Base-by-base conservation (phyloP, 2,113 vertebrate genomes). In the Osmerus mordax region DNA sequence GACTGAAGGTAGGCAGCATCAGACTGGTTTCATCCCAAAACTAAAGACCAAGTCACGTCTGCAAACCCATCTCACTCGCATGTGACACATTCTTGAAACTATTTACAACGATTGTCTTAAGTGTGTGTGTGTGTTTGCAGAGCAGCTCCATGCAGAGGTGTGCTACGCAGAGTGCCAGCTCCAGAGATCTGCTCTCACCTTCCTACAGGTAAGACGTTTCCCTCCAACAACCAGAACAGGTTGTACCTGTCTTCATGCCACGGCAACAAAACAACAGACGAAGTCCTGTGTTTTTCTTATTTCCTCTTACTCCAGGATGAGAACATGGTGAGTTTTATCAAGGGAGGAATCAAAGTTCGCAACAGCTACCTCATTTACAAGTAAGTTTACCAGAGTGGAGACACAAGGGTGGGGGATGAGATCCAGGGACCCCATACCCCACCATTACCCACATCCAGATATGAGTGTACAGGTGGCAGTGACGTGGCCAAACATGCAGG, bases 241-340 rank as follows among this genome's bases (percentile, higher is more conserved):
- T 21, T 61, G 29, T 47, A 61, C 55, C 14, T 59, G 3, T 15
- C 54, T 13, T 4, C 5, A 1, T 47, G 41, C 41, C 41, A 47
- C 2, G 32, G 4, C 32, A 36, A 36, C 7, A 47, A 47, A 47
- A 47, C 41, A 5, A 47, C 41, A 47, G 41, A 47, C 12, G 41
- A 47, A 47, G 41, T 7, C 41, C 9, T 47, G 3, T 58, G 15
- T 69, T 60, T 59, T 18, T 65, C 32, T 60, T 21, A 6, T 67
- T 4, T 51, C 32, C 3, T 56, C 14, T 58, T 60, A 32, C 71
- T 71, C 23, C 80, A 94, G 93, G 93, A 94, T 86, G 93, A 94
- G 84, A 94, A 91, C 81, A 94, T 94, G 93, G 92, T 94, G 87
- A 93, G 91, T 83, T 94, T 94, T 68, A 93, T 94, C 77, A 94